Evolutionary conservation across 2,113 vertebrate genomes (phyloP).

Genomic region (Cavia porcellus): DNA sequence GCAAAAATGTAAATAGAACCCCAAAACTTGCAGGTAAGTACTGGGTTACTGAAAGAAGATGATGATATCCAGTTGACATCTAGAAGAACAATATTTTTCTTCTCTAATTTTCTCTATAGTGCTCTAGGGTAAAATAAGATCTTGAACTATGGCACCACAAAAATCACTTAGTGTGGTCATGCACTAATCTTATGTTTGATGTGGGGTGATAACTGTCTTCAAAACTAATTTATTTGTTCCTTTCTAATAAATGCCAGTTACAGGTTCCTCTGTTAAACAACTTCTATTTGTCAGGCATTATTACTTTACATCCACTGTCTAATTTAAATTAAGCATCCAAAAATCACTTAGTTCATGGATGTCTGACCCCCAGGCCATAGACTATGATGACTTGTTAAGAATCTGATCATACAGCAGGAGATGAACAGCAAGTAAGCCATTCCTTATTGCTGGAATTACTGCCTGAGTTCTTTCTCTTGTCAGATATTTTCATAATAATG

Average conservation of each 20-base stretch:
- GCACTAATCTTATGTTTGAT: background rate
- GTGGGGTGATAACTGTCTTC: constrained; percentile 40
- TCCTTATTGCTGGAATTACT: background rate
- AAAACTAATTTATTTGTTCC: constrained; percentile 43
- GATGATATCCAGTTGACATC: background rate
- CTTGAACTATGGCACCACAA: background rate
- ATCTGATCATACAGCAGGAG: background rate
- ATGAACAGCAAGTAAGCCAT: background rate
- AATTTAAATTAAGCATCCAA: constrained; percentile 63
- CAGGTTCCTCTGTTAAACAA: constrained; percentile 56
- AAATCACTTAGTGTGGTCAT: background rate
- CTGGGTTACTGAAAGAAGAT: background rate
- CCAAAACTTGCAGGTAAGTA: background rate
- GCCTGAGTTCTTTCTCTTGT: background rate
- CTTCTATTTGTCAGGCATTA: constrained; percentile 63
- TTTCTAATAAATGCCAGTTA: constrained; percentile 25
- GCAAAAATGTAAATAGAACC: constrained; percentile 13
- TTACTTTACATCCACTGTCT: constrained; percentile 60
- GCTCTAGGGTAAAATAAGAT: background rate
- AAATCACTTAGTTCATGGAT: background rate
- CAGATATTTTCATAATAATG: background rate
- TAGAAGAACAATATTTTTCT: background rate
- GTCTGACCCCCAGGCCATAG: background rate
- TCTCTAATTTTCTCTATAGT: background rate
- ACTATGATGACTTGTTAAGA: background rate